Percentiles rank a stretch among this genome's conserved stretches.
Conservation (phyloP, 2,888 invertebrate genomes). For the Mantis religiosa region DNA sequence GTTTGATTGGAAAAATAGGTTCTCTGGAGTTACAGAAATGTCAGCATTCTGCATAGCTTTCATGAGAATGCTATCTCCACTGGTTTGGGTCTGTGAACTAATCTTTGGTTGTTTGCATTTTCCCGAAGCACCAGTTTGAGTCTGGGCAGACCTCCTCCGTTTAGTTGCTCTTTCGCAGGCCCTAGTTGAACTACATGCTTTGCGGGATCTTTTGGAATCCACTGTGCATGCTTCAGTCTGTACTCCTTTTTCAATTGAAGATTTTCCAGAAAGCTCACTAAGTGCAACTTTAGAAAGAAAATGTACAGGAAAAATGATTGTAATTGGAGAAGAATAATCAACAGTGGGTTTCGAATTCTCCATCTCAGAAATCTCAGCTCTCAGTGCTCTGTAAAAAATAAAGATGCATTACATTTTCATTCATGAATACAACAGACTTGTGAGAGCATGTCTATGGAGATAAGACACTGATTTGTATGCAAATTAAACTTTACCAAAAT, state of each 20-base stretch:
- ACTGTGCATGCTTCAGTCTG: conserved; percentile 19
- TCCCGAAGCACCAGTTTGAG: conserved; percentile 37
- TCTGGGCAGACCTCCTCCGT: conserved; percentile 39
- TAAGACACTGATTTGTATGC: too few relatives aligned
- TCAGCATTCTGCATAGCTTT: conserved; percentile 34
- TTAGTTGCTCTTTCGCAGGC: conserved; percentile 32
- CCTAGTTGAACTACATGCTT: conserved; percentile 17
- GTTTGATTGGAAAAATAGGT: not conserved
- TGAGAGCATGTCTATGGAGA: too few relatives aligned
- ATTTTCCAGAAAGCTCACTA: conserved; percentile 33
- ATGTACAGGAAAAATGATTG: conserved; percentile 26
- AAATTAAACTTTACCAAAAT: too few relatives aligned
- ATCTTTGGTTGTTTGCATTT: conserved; percentile 31
- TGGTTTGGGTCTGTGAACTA: conserved; percentile 46
- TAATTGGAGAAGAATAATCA: not conserved
- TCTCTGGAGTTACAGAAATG: conserved; percentile 23
- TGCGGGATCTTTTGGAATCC: conserved; percentile 16
- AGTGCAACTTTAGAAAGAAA: conserved; percentile 34
- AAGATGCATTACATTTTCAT: not conserved
- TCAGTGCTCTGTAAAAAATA: conserved; percentile 4
- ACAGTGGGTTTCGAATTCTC: not conserved
- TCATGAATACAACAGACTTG: too few relatives aligned
- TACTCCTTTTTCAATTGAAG: conserved; percentile 16
- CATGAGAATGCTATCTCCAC: conserved; percentile 39
- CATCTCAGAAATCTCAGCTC: not conserved